Conservation (phyloP, 2,888 invertebrate species). For the Drosophila paramelanica region DNA sequence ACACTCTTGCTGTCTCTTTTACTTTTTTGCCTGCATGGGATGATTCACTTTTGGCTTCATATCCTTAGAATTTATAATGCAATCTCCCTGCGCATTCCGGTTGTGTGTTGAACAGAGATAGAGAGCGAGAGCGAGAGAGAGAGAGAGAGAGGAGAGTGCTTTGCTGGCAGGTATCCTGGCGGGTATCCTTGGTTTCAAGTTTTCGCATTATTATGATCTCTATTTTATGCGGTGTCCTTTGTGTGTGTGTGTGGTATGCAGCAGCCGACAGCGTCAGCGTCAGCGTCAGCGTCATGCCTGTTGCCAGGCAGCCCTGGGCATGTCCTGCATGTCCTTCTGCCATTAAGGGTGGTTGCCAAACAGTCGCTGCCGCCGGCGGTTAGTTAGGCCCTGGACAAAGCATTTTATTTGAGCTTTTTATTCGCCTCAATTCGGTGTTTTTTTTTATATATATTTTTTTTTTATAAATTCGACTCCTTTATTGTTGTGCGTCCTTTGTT, state of each 20-base stretch:
- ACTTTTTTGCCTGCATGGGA: slow-evolving; percentile 22
- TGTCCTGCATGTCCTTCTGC: slow-evolving; percentile 75
- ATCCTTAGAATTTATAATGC: slow-evolving; percentile 77
- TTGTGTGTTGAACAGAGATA: slow-evolving; percentile 14
- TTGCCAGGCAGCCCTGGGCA: slow-evolving; percentile 66
- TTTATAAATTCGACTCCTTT: slow-evolving; percentile 54
- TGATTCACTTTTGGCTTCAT: slow-evolving; percentile 72
- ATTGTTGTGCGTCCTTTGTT: slow-evolving; percentile 68
- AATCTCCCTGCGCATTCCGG: slow-evolving; percentile 67
- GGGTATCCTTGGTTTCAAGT: slow-evolving; percentile 76
- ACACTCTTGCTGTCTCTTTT: neutral
- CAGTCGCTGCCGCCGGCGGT: slow-evolving; percentile 61
- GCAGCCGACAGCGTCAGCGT: slow-evolving; percentile 62
- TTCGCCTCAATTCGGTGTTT: slow-evolving; percentile 62
- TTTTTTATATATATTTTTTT: slow-evolving; percentile 34
- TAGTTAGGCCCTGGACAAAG: slow-evolving; percentile 78
- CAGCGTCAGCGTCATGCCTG: slow-evolving; percentile 44
- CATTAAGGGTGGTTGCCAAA: slow-evolving; percentile 72
- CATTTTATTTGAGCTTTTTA: slow-evolving; percentile 80
- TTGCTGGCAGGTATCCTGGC: slow-evolving; percentile 71
- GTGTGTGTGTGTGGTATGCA: slow-evolving; percentile 41
- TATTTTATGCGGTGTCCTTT: slow-evolving; percentile 64
- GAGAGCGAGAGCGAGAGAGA: slow-evolving; percentile 6
- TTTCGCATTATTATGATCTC: slow-evolving; percentile 78
- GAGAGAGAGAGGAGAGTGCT: slow-evolving; percentile 13